Conservation (phyloP, 2,888 invertebrate species). For the Campaea margaritaria region DNA sequence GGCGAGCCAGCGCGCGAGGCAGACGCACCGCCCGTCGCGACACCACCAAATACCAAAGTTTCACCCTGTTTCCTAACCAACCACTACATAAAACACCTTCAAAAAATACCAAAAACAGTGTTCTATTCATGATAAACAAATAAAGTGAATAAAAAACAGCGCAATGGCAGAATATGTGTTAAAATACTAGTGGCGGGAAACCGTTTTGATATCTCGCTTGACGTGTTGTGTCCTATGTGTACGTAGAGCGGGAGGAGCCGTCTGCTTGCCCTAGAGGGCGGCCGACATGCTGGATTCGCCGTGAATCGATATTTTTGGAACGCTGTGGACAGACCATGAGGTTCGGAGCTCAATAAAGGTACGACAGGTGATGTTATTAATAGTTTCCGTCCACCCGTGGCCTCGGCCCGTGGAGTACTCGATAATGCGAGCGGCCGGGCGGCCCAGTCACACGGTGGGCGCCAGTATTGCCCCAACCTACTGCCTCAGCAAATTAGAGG, state of each 20-base stretch:
- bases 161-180: slow-evolving; percentile 64
- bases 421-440: slow-evolving; percentile 36
- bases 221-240: slow-evolving; percentile 84
- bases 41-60: slow-evolving; percentile 72
- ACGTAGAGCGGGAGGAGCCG: slow-evolving; percentile 80
- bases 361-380: slow-evolving; percentile 70
- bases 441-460: slow-evolving; percentile 59
- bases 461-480: slow-evolving; percentile 44
- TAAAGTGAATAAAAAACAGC: slow-evolving; percentile 30
- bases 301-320: slow-evolving; percentile 85
- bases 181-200: slow-evolving; percentile 84
- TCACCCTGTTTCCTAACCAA: slow-evolving; percentile 71
- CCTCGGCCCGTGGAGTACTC: slow-evolving; percentile 35
- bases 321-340: slow-evolving; percentile 80
- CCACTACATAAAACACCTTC: slow-evolving; percentile 54
- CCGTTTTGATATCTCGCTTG: slow-evolving; percentile 83
- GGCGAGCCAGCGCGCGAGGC: slow-evolving; percentile 71
- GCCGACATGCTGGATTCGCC: slow-evolving; percentile 83
- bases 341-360: slow-evolving; percentile 80
- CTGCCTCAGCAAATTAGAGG: slow-evolving; percentile 32
- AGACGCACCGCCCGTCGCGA: slow-evolving; percentile 61
- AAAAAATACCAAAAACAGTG: slow-evolving; percentile 49
- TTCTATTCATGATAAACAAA: slow-evolving; percentile 41
- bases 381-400: slow-evolving; percentile 50
- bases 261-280: slow-evolving; percentile 83